Conservation (phyloP, 1,140 invertebrate species). For the Orussus abietinus region DNA sequence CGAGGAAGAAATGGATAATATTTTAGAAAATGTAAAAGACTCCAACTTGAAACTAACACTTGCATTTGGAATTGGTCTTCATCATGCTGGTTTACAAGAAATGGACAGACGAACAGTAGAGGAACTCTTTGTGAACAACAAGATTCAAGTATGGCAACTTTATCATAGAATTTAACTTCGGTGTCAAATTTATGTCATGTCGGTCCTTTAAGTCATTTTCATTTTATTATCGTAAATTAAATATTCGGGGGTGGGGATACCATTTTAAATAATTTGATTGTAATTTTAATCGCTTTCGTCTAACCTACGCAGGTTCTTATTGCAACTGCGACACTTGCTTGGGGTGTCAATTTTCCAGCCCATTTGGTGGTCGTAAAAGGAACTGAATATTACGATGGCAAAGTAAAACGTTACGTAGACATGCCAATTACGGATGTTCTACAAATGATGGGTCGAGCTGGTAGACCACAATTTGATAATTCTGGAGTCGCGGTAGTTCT, state of each 20-base stretch:
- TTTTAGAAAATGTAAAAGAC: slow-evolving; percentile 77
- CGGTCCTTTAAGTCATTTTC: no score
- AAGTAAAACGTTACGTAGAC: slow-evolving; percentile 93
- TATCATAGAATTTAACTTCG: no score
- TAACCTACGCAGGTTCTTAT: slow-evolving; percentile 82
- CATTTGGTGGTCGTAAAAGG: slow-evolving; percentile 81
- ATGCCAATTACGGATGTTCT: slow-evolving; percentile 99
- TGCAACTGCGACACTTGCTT: slow-evolving; percentile 95
- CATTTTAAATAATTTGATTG: no score
- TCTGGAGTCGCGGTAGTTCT: slow-evolving; percentile 94
- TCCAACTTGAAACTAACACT: slow-evolving; percentile 90
- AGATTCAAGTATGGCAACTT: slow-evolving; percentile 86
- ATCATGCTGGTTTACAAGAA: slow-evolving; percentile 95
- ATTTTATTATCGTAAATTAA: no score
- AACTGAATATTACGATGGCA: slow-evolving; percentile 98
- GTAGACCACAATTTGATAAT: slow-evolving; percentile 93
- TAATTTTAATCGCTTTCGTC: no score
- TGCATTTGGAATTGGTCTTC: slow-evolving; percentile 96
- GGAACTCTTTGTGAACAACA: slow-evolving; percentile 93
- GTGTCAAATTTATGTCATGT: no score
- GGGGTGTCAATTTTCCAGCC: slow-evolving; percentile 99
- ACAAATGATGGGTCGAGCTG: slow-evolving; percentile 99
- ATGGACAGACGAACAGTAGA: slow-evolving; percentile 88
- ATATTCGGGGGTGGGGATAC: no score
- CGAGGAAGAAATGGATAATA: slow-evolving; percentile 78